These are phyloP conservation scores for Rachycentron canadum DNA, from an alignment of 2,797 vertebrate species.

Conservation along the genomic window DNA sequence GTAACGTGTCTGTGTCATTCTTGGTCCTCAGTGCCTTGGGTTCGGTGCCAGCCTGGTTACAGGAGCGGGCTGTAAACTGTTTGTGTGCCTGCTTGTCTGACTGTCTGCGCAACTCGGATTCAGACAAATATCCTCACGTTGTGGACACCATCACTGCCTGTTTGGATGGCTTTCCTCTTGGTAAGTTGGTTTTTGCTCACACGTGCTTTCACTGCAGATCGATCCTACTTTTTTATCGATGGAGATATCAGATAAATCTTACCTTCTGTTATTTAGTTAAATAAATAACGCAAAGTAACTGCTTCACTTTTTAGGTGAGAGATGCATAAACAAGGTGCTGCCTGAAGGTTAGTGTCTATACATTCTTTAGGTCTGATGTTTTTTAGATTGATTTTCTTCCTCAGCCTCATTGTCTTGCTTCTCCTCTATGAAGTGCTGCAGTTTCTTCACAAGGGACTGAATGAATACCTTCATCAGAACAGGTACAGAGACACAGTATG, in stretches of 20 bases:
- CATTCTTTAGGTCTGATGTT: neutral
- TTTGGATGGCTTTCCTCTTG: constrained; percentile 90
- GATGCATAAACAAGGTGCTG: constrained; percentile 86
- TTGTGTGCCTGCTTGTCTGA: constrained; percentile 86
- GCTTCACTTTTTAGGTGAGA: constrained; percentile 84
- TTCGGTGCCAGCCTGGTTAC: constrained; percentile 84
- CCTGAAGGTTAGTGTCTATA: constrained; percentile 86
- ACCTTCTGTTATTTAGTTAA: neutral
- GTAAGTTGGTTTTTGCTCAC: constrained; percentile 72
- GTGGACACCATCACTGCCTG: constrained; percentile 90
- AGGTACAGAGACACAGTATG: constrained; percentile 78
- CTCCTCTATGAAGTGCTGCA: constrained; percentile 86
- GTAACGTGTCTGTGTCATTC: constrained; percentile 5
- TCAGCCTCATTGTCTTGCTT: constrained; percentile 2
- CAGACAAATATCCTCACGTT: constrained; percentile 83
- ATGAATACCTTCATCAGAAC: constrained; percentile 88
- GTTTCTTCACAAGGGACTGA: constrained; percentile 89
- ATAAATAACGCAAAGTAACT: neutral
- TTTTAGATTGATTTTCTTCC: neutral
- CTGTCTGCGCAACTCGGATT: constrained; percentile 80
- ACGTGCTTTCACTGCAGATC: neutral
- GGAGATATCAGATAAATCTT: neutral
- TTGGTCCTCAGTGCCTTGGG: constrained; percentile 85
- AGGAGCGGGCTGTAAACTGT: constrained; percentile 72
- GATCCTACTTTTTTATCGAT: neutral